Base-by-base conservation (phyloP, 2,113 vertebrate genomes). In the Mesocricetus auratus region DNA sequence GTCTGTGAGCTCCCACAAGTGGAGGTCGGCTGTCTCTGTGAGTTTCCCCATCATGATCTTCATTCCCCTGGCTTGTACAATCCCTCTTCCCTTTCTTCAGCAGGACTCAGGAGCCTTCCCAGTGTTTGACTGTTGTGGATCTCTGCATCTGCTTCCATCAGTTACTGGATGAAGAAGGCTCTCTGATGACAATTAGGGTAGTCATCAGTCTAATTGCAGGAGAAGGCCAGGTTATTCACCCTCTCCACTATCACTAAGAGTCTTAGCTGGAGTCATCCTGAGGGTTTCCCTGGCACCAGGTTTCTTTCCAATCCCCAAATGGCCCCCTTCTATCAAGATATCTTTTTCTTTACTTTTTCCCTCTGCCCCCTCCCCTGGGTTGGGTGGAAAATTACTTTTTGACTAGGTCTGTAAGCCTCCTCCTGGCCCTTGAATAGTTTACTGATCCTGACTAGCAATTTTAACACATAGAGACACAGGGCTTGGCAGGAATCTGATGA, bases 341-440 rank as follows among this genome's bases (percentile, higher is more conserved):
- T 73, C n/a, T 39, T 17, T 73, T 73, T 73, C 36, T 39, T 73
- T 39, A 73, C 19, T 73, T n/a, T 73, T n/a, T 7, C 19, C 17
- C n/a, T 39, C 36, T 39, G 36, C 33, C 17, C 17, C 68, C n/a
- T 36, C 36, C 69, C n/a, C n/a, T 7, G 7, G 69, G 36, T 73
- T 68, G n/a, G 69, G n/a, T 73, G 19, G 36, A 39, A 39, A 39
- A 73, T 8, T 73, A 22, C 58, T 83, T 62, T 82, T 60, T 16
- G 31, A 86, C 42, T 91, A 75, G 81, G 16, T 19, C 17, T 71
- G 9, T 29, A 96, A 93, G 45, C n/a, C 6, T 88, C 31, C 21
- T 29, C 22, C 62, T 96, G 47, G 15, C 22, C 79, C 42, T 7
- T 50, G 33, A 71, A n/a, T 90, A 92, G 36, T 94, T 95, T 42